Evolutionary conservation across 1,140 invertebrate genomes (phyloP).

Genomic region (Oscheius sp.): DNA sequence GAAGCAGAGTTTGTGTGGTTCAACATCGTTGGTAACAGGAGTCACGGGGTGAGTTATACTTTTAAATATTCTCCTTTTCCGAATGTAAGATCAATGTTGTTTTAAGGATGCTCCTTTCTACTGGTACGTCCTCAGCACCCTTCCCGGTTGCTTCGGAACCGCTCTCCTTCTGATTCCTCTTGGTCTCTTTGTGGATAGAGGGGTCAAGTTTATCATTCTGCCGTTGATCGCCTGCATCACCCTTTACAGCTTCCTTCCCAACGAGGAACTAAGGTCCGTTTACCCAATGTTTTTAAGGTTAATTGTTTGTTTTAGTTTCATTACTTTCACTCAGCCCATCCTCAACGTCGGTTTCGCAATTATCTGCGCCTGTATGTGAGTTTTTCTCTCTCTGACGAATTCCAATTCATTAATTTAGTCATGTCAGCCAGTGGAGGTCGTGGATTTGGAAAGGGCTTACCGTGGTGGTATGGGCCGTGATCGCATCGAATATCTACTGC

Average conservation of each 20-base stretch:
- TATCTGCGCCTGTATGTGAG: too few relatives aligned
- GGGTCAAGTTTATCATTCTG: constrained; percentile 72
- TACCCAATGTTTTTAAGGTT: constrained; percentile 69
- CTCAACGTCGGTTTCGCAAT: too few relatives aligned
- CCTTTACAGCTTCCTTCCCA: constrained; percentile 89
- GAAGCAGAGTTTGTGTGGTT: constrained; percentile 96
- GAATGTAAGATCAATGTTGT: constrained; percentile 31
- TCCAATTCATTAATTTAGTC: too few relatives aligned
- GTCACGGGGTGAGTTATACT: too few relatives aligned
- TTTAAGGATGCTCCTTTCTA: constrained; percentile 80
- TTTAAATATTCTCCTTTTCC: constrained; percentile 21
- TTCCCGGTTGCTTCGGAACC: constrained; percentile 81
- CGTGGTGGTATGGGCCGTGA: too few relatives aligned
- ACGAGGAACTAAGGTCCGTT: constrained; percentile 78
- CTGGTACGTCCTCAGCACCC: constrained; percentile 97
- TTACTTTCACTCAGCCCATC: too few relatives aligned
- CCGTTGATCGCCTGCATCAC: constrained; percentile 80
- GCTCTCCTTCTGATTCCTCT: constrained; percentile 79
- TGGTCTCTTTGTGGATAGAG: constrained; percentile 74
- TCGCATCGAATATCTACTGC: too few relatives aligned
- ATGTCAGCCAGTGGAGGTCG: too few relatives aligned
- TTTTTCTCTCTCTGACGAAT: too few relatives aligned
- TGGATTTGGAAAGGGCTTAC: too few relatives aligned
- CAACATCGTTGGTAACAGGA: constrained; percentile 90
- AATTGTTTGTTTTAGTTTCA: constrained; percentile 96